A percentile compares a stretch with the other conserved stretches of the same genome.
Conservation (phyloP, 2,113 vertebrate genomes). For the Thalassoma bifasciatum region DNA sequence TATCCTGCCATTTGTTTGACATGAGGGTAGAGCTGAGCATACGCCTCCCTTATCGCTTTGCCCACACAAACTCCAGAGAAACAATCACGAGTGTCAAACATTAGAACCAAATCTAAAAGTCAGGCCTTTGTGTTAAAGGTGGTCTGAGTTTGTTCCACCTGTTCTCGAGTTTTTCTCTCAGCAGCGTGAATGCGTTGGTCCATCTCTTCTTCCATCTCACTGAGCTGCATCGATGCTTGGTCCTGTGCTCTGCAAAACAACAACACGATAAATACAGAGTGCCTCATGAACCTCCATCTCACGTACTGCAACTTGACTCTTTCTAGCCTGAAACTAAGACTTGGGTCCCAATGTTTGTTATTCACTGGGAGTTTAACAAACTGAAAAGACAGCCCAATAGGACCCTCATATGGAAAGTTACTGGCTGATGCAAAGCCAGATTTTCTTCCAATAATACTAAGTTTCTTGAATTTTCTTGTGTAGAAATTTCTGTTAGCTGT, state of each 20-base stretch:
- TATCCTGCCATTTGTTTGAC: conserved; percentile 62
- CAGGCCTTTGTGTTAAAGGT: too few relatives aligned
- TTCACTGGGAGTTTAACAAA: too few relatives aligned
- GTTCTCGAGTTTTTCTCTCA: conserved; percentile 87
- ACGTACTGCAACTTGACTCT: too few relatives aligned
- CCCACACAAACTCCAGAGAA: conserved; percentile 32
- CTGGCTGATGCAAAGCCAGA: too few relatives aligned
- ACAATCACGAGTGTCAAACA: background rate
- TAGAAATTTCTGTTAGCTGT: too few relatives aligned
- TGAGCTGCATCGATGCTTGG: conserved; percentile 91
- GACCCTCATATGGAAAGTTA: too few relatives aligned
- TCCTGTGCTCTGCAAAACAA: conserved; percentile 90
- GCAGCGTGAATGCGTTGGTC: conserved; percentile 92
- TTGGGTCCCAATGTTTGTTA: too few relatives aligned
- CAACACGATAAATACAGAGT: background rate
- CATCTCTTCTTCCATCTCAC: conserved; percentile 97
- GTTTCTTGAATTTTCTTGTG: too few relatives aligned
- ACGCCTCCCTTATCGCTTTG: conserved; percentile 40
- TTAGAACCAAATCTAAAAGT: background rate
- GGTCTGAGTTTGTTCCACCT: conserved; percentile 77
- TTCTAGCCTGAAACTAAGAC: too few relatives aligned
- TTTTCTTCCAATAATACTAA: too few relatives aligned
- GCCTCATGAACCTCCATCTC: background rate
- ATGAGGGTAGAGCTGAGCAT: conserved; percentile 67
- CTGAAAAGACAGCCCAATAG: too few relatives aligned